Evolutionary conservation across 2,113 vertebrate genomes (phyloP), one percentile per base, ranked within the genome.

Genomic region (Polyodon spathula): DNA sequence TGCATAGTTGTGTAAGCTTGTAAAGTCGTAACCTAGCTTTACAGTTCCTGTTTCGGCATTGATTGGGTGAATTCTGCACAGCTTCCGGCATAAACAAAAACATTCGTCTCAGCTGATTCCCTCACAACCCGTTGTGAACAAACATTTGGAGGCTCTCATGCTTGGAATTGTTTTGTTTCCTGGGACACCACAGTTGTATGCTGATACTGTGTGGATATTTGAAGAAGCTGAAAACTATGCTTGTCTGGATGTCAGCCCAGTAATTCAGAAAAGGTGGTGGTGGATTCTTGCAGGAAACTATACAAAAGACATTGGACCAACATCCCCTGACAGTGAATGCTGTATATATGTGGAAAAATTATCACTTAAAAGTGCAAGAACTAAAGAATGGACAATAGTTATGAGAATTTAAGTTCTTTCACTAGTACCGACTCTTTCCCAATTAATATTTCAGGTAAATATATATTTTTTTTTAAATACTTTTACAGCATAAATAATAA

Each of bases 61-160:
- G 69, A 81, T 81, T 79, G 81, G 78, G 54, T 64, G 59, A n/a
- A 42, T 40, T 2, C 41, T 37, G 60, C 58, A 37, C 63, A 57
- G 54, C 75, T 81, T 84, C 83, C 81, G 76, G 60, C 43, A 67
- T 61, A 67, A 77, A 82, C 68, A 70, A 73, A 75, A 76, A 73
- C 66, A 73, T 17, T 57, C 37, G 55, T 4, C 66, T 71, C 68
- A 75, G 72, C 76, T 78, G 73, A 70, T 54, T 27, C 48, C 55
- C n/a, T 39, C 53, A 44, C 16, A 37, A 27, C 55, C 56, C 27
- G 37, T 58, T 63, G 11, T 40, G 15, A 63, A 48, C 14, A 16
- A 27, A 3, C 27, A 27, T 27, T 27, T 15, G 7, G n/a, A 40
- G 48, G 40, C 37, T 38, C 40, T 41, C 7, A 17, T 14, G 14